A percentile compares a stretch with the other conserved stretches of the same genome.
Conservation (phyloP, 2,888 invertebrate genomes). For the Drosophila leonis region DNA sequence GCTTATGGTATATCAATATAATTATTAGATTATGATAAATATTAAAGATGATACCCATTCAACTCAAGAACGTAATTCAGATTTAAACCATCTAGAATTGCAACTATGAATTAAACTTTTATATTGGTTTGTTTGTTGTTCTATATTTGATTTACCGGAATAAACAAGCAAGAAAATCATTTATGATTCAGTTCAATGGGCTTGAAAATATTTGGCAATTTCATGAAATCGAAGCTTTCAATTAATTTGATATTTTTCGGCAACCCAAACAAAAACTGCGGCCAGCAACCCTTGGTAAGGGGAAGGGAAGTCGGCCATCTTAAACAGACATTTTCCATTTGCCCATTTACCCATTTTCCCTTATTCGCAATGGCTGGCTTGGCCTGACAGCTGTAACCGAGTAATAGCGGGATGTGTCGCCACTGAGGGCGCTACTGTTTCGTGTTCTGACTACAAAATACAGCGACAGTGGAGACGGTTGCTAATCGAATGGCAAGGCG, state of each 20-base stretch:
- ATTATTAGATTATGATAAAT: background rate
- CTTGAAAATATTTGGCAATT: conserved; percentile 73
- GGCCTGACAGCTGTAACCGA: conserved; percentile 12
- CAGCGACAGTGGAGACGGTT: conserved; percentile 23
- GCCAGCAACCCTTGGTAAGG: conserved; percentile 20
- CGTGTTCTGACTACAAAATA: conserved; percentile 42
- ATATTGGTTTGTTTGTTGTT: conserved; percentile 4
- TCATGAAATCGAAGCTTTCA: conserved; percentile 55
- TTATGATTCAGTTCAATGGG: conserved; percentile 65
- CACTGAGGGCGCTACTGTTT: conserved; percentile 56
- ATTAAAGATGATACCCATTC: no score
- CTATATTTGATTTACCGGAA: conserved; percentile 36
- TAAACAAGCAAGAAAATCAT: conserved; percentile 58
- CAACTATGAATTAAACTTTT: background rate
- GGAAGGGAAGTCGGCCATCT: conserved; percentile 61
- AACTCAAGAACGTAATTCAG: background rate
- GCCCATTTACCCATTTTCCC: conserved; percentile 19
- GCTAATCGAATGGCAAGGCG: conserved; percentile 69
- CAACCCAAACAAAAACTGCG: conserved; percentile 58
- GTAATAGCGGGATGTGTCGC: background rate
- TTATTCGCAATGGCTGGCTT: conserved; percentile 25
- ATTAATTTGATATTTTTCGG: conserved; percentile 61
- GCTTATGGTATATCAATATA: background rate
- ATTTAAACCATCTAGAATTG: background rate
- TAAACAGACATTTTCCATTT: conserved; percentile 49